These are phyloP conservation scores for Calidris pugnax DNA, from an alignment of 2,113 vertebrate genomes.

Conservation along the genomic window DNA sequence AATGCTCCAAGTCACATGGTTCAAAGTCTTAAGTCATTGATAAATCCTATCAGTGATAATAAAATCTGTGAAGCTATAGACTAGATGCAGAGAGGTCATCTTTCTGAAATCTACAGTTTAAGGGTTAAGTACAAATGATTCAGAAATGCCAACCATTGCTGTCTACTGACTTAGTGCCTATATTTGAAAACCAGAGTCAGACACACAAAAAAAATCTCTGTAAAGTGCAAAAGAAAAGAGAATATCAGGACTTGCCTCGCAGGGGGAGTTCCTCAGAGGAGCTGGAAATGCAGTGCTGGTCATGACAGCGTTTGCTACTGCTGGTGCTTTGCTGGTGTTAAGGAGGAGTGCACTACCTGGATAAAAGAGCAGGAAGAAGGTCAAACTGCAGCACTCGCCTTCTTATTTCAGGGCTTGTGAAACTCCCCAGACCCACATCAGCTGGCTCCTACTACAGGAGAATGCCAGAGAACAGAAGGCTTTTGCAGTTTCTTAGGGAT, in stretches of 20 bases:
- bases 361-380: background rate
- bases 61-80: background rate
- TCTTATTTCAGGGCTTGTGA: background rate
- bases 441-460: background rate
- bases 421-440: background rate
- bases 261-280: constrained; percentile 91
- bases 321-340: constrained; percentile 80
- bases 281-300: constrained; percentile 87
- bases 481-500: background rate
- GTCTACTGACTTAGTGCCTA: background rate
- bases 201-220: background rate
- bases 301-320: constrained; percentile 73
- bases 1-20: background rate
- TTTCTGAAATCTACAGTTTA: background rate
- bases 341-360: constrained; percentile 82
- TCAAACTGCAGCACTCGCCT: background rate
- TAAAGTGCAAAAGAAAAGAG: background rate
- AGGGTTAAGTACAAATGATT: background rate
- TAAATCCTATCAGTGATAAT: background rate
- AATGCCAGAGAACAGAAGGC: background rate
- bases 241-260: constrained; percentile 80
- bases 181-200: background rate
- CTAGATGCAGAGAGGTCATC: background rate
- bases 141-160: background rate
- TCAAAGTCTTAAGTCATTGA: background rate